These are phyloP conservation scores for Drosophila merina DNA, from an alignment of 2,888 invertebrate species.

Conservation along the genomic window DNA sequence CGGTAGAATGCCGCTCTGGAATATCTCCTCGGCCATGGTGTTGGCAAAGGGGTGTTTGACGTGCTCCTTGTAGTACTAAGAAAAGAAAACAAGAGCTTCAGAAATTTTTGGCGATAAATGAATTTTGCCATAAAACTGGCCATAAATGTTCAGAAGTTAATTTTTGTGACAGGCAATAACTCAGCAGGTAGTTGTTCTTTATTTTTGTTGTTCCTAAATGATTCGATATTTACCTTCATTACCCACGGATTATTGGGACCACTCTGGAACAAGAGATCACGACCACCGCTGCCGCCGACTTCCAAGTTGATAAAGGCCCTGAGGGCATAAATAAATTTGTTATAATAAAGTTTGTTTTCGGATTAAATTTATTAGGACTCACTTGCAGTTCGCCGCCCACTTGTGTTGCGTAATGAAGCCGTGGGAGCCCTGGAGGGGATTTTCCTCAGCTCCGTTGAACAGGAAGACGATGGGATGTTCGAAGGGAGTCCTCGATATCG, in stretches of 20 bases:
- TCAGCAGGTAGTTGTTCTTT: not conserved
- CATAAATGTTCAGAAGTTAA: conserved; percentile 20
- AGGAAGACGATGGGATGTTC: conserved; percentile 86
- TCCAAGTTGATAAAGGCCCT: conserved; percentile 94
- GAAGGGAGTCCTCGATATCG: conserved; percentile 83
- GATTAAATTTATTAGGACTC: conserved; percentile 20
- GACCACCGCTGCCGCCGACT: conserved; percentile 95
- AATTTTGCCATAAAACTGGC: not conserved
- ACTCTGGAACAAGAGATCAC: conserved; percentile 94
- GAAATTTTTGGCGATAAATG: conserved; percentile 11
- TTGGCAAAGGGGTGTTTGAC: conserved; percentile 86
- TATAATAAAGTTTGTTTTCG: not conserved
- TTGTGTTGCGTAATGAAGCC: conserved; percentile 89
- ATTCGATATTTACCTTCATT: conserved; percentile 83
- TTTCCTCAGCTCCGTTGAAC: conserved; percentile 89
- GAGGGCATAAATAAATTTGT: not conserved
- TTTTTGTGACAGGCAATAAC: conserved; percentile 20
- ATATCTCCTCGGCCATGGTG: conserved; percentile 84
- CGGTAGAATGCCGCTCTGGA: conserved; percentile 87
- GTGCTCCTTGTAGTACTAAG: conserved; percentile 83
- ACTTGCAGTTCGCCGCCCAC: conserved; percentile 89
- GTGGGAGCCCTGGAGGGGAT: conserved; percentile 87
- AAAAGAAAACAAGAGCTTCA: not conserved
- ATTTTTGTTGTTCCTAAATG: not conserved
- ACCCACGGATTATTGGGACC: conserved; percentile 90